Evolutionary conservation across 2,888 invertebrate genomes (phyloP), one percentile per base, ranked within the genome.

Genomic region (Trichogramma evanescens): DNA sequence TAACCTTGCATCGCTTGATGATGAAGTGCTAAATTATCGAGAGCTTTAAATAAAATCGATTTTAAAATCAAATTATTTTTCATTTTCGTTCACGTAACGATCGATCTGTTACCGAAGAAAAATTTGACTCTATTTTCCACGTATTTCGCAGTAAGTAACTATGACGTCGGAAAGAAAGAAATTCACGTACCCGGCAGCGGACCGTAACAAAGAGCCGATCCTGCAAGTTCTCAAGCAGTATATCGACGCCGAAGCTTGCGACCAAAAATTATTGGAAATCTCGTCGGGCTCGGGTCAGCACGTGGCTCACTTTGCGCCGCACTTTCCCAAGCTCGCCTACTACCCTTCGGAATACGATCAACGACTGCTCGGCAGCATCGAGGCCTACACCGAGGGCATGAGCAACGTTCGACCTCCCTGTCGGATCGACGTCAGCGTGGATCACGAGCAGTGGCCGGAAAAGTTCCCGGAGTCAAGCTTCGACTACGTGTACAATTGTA

Each of bases 201-300:
- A 87, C 57, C 81, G 89, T 68, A 92, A 92, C 74, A 86, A 89
- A 77, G 83, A 83, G 50, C 86, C 87, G 44, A 91, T 92, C 71
- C 76, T 91, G 26, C 82, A 86, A 69, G 84, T 88, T 49, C 76
- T 92, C 46, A 82, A 85, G 73, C 80, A 83, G 64, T 83, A 86
- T 69, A 79, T 91, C 79, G 73, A 40, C 65, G 61, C 43, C 26
- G 26, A 26, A 26, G 81, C 66, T 69, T 72, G 68, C 76, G 74
- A 78, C 65, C 83, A 64, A 71, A 56, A 78, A 7, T 78, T 87
- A 62, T 75, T 93, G 62, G 92, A 93, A 78, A 84, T 93, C 63
- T 82, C 90, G 4, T 90, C 91, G 5, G 93, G 94, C 3, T 87
- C 89, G 40, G 91, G 95, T 59, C 91, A 93, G 73, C 95, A 95